phyloP scores from a whole-genome alignment of 2,797 vertebrate genomes.

The Enoplosus armatus region DNA sequence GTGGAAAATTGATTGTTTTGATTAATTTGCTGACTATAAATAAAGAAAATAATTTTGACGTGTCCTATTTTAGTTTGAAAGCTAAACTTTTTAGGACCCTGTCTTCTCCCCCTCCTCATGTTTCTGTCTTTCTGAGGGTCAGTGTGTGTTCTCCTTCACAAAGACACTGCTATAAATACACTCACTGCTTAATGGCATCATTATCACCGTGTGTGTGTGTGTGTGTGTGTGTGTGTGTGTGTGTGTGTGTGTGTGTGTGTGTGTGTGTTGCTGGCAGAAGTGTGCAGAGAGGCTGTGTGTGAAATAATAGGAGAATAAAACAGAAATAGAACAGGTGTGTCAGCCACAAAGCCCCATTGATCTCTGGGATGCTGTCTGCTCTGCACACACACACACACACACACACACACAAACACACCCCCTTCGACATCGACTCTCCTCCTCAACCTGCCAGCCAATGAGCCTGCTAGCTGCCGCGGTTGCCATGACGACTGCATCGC shows the following conservation, averaged over 20 bases:
- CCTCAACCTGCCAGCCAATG: slow-evolving; percentile 59
- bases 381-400: slow-evolving; percentile 9
- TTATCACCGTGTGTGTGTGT: slow-evolving; percentile 37
- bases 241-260: slow-evolving; percentile 9
- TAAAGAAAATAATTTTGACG: too few species aligned
- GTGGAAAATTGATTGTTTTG: too few species aligned
- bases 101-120: background rate
- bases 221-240: slow-evolving; percentile 15
- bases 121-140: slow-evolving; percentile 9
- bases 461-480: slow-evolving; percentile 45
- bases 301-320: slow-evolving; percentile 21
- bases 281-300: background rate
- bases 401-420: slow-evolving; percentile 10
- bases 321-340: slow-evolving; percentile 68
- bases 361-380: slow-evolving; percentile 27
- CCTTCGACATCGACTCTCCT: slow-evolving; percentile 24
- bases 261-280: background rate
- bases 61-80: too few species aligned
- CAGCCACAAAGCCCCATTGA: slow-evolving; percentile 47
- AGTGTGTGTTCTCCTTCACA: slow-evolving; percentile 49
- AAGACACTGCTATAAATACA: slow-evolving; percentile 52
- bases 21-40: too few species aligned
- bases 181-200: slow-evolving; percentile 56
- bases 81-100: slow-evolving; percentile 14
- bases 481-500: slow-evolving; percentile 58